These are phyloP conservation scores for Grammomys surdaster DNA, from an alignment of 2,113 vertebrate genomes.

Conservation along the genomic window DNA sequence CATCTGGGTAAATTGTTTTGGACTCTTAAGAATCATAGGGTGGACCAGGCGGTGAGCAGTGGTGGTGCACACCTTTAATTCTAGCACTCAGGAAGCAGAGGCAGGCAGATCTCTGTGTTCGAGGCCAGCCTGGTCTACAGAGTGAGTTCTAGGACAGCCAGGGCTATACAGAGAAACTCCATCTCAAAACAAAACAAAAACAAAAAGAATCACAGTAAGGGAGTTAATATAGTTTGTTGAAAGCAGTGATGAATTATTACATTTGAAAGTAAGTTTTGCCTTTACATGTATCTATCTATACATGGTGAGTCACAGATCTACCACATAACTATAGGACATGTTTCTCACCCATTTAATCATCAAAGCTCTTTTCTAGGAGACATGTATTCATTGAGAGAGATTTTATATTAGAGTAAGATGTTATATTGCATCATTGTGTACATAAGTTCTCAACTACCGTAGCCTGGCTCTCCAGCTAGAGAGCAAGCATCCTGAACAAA, in stretches of 20 bases:
- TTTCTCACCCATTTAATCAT: background rate
- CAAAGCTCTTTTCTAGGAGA: background rate
- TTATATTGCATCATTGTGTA: constrained; percentile 15
- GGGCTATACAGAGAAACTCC: background rate
- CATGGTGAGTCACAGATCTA: background rate
- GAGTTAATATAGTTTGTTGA: background rate
- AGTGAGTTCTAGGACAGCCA: background rate
- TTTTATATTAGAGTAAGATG: constrained; percentile 11
- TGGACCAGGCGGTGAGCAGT: background rate
- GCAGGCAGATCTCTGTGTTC: background rate
- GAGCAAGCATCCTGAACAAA: background rate
- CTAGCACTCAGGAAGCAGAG: background rate
- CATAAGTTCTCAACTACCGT: constrained; percentile 17
- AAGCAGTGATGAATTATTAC: constrained; percentile 47
- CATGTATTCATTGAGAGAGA: background rate
- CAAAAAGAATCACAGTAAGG: background rate
- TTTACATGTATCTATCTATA: background rate
- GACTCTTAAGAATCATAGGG: background rate
- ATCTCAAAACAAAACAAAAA: background rate
- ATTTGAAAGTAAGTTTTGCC: constrained; percentile 45
- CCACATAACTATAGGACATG: background rate
- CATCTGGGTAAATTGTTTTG: background rate
- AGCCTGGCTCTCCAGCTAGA: background rate
- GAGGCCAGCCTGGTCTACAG: background rate
- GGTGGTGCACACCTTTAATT: background rate